A percentile compares a stretch with the other conserved stretches of the same genome.
phyloP scores from a whole-genome alignment of 2,888 invertebrate genomes.

The Cephus pygmeus region DNA sequence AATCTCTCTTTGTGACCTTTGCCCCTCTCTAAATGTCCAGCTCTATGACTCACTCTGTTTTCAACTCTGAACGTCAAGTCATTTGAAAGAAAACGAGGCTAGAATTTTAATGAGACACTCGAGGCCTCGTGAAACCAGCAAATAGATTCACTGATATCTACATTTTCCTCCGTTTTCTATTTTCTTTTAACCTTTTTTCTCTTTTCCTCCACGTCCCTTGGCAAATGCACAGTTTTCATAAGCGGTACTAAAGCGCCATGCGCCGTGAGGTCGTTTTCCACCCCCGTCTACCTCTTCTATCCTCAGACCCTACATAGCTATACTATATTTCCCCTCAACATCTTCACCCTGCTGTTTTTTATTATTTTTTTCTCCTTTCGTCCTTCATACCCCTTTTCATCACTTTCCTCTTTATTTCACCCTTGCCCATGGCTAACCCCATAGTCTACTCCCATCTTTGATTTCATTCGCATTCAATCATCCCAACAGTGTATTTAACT shows the following conservation, averaged over 20 bases:
- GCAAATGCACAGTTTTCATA: slow-evolving; percentile 41
- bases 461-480: background rate
- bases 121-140: slow-evolving; percentile 47
- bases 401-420: background rate
- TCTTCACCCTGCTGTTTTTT: background rate
- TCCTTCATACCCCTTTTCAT: background rate
- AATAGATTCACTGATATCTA: slow-evolving; percentile 60
- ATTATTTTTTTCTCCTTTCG: background rate
- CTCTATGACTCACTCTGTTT: slow-evolving; percentile 27
- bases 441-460: background rate
- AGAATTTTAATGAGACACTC: slow-evolving; percentile 60
- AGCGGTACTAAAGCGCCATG: slow-evolving; percentile 40
- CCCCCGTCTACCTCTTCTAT: background rate
- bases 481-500: background rate
- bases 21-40: slow-evolving; percentile 44
- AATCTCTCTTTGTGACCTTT: slow-evolving; percentile 57
- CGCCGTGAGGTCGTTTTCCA: slow-evolving; percentile 15
- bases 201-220: slow-evolving; percentile 29
- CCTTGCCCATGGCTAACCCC: background rate
- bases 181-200: slow-evolving; percentile 28
- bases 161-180: slow-evolving; percentile 17
- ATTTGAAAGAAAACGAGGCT: slow-evolving; percentile 56
- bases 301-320: background rate
- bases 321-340: background rate
- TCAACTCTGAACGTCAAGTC: slow-evolving; percentile 17